Evolutionary conservation across 1,140 invertebrate genomes (phyloP).

Genomic region (Drosophila nannoptera): DNA sequence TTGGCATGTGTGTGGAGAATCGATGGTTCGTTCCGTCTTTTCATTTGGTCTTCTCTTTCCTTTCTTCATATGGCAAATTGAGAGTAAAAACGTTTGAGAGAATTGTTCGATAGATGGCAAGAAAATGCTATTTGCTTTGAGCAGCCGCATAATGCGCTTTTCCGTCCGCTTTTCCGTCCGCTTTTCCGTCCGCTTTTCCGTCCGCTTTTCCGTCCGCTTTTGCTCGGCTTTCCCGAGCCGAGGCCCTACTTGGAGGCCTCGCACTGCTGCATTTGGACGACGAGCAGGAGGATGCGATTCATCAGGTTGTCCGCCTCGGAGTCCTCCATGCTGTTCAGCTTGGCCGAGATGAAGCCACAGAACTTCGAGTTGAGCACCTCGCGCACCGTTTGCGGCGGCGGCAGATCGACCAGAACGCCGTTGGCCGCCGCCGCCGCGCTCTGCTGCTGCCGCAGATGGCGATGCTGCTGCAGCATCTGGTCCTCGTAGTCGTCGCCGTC

Average conservation of each 20-base stretch:
- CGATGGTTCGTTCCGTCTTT: too few species aligned
- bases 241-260: slow-evolving; percentile 56
- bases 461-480: slow-evolving; percentile 76
- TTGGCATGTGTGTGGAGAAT: slow-evolving; percentile 66
- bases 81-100: slow-evolving; percentile 8
- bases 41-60: too few species aligned
- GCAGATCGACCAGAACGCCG: slow-evolving; percentile 56
- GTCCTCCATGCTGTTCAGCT: slow-evolving; percentile 77
- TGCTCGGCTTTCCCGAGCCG: too few species aligned
- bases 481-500: slow-evolving; percentile 72
- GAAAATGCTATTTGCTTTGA: slow-evolving; percentile 45
- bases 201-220: not conserved
- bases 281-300: slow-evolving; percentile 73
- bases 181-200: not conserved
- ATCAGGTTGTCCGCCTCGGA: slow-evolving; percentile 77
- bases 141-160: slow-evolving; percentile 49
- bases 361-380: slow-evolving; percentile 76
- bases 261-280: slow-evolving; percentile 70
- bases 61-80: slow-evolving; percentile 59
- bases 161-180: too few species aligned
- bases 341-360: slow-evolving; percentile 76
- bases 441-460: slow-evolving; percentile 72
- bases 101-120: slow-evolving; percentile 26
- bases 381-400: slow-evolving; percentile 72
- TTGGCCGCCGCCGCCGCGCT: slow-evolving; percentile 34